A percentile compares a stretch with the other conserved stretches of the same genome.
Evolutionary conservation across 2,113 vertebrate species (phyloP).

Genomic region (Colossoma macropomum): DNA sequence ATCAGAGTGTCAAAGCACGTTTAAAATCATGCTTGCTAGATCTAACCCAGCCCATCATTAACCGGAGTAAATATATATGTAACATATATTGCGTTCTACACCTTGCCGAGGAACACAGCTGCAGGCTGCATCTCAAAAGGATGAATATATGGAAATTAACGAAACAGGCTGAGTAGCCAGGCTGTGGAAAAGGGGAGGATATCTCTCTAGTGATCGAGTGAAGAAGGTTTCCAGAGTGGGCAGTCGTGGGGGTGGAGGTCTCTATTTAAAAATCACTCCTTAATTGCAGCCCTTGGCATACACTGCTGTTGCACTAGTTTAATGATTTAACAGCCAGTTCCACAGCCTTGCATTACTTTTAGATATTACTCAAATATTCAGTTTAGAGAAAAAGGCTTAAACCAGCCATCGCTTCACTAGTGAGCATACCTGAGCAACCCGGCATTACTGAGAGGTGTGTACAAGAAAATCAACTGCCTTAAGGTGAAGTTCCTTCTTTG

Average conservation of each 20-base stretch:
- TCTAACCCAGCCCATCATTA: not conserved
- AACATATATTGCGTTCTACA: not conserved
- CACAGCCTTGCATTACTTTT: not conserved
- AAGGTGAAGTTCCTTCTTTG: not conserved
- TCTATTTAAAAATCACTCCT: slow-evolving; percentile 1
- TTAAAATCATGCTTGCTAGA: not conserved
- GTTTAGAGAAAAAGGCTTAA: not conserved
- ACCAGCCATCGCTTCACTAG: not conserved
- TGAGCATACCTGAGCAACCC: not conserved
- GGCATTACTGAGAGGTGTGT: not conserved
- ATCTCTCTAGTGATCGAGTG: not conserved
- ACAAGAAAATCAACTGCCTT: not conserved
- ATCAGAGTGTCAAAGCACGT: not conserved
- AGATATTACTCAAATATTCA: slow-evolving; percentile 2
- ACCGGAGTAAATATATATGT: not conserved
- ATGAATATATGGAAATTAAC: slow-evolving; percentile 1
- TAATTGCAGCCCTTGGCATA: slow-evolving; percentile 5
- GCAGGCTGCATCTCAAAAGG: not conserved
- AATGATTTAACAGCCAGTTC: slow-evolving; percentile 11
- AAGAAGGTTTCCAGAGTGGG: not conserved
- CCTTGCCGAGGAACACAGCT: not conserved
- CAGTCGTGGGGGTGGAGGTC: not conserved
- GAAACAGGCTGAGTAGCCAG: not conserved
- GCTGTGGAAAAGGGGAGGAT: not conserved
- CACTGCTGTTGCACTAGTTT: not conserved